phyloP scores from a whole-genome alignment of 2,113 vertebrate species.

The Cephalopterus ornatus region DNA sequence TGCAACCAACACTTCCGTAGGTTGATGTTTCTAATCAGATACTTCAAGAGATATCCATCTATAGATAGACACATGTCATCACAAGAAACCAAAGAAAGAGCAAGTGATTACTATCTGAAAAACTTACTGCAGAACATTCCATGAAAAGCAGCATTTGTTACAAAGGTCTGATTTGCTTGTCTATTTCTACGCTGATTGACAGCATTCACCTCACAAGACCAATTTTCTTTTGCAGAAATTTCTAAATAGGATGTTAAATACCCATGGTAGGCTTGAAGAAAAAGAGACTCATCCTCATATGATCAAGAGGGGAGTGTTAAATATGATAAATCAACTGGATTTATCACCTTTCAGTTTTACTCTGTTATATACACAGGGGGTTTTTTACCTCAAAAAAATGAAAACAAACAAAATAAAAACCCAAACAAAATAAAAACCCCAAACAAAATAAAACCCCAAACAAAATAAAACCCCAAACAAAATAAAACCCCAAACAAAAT shows the following conservation, averaged over 20 bases:
- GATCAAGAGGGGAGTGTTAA: neutral
- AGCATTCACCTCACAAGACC: neutral
- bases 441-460: no score
- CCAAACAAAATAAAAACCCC: no score
- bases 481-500: no score
- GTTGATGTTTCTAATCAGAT: neutral
- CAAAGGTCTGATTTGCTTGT: neutral
- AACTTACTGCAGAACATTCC: neutral
- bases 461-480: no score
- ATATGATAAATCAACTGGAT: neutral
- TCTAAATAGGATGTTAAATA: neutral
- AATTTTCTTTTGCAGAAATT: neutral
- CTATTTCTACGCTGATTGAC: neutral
- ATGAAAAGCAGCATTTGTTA: neutral
- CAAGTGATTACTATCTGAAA: neutral
- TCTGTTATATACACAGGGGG: neutral
- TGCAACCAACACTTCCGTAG: neutral
- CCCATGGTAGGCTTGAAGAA: neutral
- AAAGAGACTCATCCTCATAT: neutral
- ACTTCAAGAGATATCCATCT: neutral
- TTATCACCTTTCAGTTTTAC: neutral
- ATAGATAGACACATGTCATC: neutral
- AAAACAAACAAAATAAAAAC: no score
- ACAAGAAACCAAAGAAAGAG: neutral
- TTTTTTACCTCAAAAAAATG: neutral